phyloP scores from a whole-genome alignment of 2,113 vertebrate species.

The Chauna torquata region DNA sequence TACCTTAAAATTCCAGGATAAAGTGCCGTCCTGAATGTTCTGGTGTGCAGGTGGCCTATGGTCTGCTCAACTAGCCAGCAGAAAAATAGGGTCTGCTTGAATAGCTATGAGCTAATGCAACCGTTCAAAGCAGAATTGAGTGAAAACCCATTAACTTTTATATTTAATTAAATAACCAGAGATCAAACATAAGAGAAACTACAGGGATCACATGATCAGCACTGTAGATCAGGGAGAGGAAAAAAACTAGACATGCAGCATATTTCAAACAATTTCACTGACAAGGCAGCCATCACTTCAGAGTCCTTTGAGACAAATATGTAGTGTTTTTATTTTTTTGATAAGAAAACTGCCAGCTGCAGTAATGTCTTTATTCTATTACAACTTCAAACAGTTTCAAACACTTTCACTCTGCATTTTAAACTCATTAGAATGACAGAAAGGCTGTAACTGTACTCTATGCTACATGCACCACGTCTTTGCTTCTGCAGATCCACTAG shows the following conservation, averaged over 20 bases:
- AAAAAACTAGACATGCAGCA: background rate
- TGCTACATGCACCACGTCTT: background rate
- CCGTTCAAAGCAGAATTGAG: background rate
- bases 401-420: background rate
- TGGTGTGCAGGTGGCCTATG: background rate
- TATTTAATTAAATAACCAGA: background rate
- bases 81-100: background rate
- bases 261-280: background rate
- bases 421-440: background rate
- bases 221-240: background rate
- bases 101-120: background rate
- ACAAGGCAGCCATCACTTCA: background rate
- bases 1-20: background rate
- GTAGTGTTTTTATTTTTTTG: background rate
- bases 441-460: accelerated
- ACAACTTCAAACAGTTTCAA: background rate
- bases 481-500: constrained; percentile 8
- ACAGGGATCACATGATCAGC: background rate
- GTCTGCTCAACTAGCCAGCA: background rate
- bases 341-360: background rate
- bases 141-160: background rate
- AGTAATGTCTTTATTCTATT: background rate
- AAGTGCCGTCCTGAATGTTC: background rate
- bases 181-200: background rate
- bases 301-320: background rate